Evolutionary conservation across 2,797 vertebrate species (phyloP).

Genomic region (Tenualosa ilisha): DNA sequence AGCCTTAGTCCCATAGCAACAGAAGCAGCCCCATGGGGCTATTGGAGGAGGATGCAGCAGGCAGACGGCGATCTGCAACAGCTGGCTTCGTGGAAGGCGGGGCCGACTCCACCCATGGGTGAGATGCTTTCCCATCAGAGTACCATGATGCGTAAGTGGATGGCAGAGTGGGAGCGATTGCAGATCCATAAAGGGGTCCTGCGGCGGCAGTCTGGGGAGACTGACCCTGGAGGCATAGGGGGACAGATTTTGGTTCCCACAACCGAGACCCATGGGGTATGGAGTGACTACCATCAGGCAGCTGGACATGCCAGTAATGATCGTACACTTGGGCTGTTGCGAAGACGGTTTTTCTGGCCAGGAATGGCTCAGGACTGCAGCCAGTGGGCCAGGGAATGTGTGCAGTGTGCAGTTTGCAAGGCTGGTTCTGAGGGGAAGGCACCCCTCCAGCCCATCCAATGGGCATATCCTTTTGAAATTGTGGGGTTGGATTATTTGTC

Average conservation of each 20-base stretch:
- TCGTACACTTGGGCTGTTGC: not conserved
- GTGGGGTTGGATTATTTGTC: constrained; percentile 16
- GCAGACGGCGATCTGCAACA: not conserved
- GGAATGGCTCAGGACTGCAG: not conserved
- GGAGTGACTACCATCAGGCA: not conserved
- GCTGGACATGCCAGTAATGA: not conserved
- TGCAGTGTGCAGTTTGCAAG: not conserved
- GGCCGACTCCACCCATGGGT: too few species aligned
- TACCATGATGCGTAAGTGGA: too few species aligned
- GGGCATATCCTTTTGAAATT: constrained; percentile 22
- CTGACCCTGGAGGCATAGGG: not conserved
- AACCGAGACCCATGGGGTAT: not conserved
- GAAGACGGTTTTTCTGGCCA: not conserved
- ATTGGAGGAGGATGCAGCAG: not conserved
- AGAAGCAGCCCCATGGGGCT: too few species aligned
- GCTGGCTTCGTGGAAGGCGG: not conserved
- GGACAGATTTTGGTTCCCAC: not conserved
- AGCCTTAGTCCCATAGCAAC: too few species aligned
- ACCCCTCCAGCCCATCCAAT: not conserved
- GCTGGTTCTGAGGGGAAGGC: constrained; percentile 1
- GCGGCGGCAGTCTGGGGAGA: not conserved
- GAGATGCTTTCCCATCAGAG: not conserved
- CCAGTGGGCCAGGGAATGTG: not conserved
- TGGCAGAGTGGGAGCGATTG: not conserved
- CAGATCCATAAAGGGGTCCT: not conserved